Conservation (phyloP, 2,113 vertebrate species). For the Conger conger region DNA sequence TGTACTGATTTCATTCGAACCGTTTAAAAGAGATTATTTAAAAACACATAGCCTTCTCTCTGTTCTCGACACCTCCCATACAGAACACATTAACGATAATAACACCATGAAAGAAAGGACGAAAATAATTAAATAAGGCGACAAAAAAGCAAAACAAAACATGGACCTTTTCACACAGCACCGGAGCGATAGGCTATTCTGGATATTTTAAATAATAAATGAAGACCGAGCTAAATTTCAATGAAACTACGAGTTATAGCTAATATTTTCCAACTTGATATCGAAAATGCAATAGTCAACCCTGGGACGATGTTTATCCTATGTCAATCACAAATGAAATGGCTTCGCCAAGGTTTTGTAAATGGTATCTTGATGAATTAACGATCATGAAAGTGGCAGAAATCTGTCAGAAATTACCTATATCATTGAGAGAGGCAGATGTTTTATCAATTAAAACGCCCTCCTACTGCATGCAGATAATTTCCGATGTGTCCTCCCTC, state of each 20-base stretch:
- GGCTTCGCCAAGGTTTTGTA: conserved; percentile 9
- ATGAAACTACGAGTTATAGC: not conserved
- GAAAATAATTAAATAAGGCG: not conserved
- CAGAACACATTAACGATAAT: not conserved
- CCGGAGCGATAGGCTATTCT: not conserved
- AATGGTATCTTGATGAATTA: conserved; percentile 20
- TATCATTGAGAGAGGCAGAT: conserved; percentile 65
- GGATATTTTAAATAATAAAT: not conserved
- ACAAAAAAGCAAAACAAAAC: not conserved
- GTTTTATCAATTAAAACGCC: conserved; percentile 73
- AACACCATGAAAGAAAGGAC: not conserved
- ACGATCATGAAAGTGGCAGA: conserved; percentile 19
- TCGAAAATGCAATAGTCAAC: not conserved
- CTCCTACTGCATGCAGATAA: conserved; percentile 66
- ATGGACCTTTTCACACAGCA: not conserved
- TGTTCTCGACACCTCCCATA: not conserved
- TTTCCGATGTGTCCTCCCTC: conserved; percentile 41
- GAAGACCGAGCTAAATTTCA: not conserved
- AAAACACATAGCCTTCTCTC: not conserved
- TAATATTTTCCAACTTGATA: not conserved
- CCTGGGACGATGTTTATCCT: not conserved
- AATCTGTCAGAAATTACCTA: conserved; percentile 21
- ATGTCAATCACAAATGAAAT: not conserved
- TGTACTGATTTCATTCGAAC: not conserved
- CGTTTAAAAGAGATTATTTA: not conserved